A percentile compares a stretch with the other conserved stretches of the same genome.
Evolutionary conservation across 1,140 invertebrate genomes (phyloP).

Genomic region (Cotesia chilonis): DNA sequence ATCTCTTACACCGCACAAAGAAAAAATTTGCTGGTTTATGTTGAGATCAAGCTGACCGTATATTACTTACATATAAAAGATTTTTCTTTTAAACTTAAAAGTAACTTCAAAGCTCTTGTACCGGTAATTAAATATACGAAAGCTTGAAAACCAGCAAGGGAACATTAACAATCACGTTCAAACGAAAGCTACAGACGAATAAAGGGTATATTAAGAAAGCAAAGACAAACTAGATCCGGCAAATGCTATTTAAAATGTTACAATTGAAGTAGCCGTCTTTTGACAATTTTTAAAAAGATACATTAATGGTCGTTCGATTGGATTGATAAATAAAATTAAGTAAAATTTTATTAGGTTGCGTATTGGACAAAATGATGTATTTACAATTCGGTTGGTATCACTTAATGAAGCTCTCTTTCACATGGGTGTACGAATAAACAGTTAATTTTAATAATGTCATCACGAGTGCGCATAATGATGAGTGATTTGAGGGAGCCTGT

Average conservation of each 20-base stretch:
- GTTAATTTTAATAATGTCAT: constrained; percentile 51
- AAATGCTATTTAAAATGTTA: too few relatives aligned
- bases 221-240: neutral
- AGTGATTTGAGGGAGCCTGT: constrained; percentile 44
- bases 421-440: constrained; percentile 42
- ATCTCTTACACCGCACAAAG: neutral
- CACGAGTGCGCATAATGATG: constrained; percentile 47
- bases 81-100: constrained; percentile 1
- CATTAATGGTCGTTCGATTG: neutral
- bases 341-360: neutral
- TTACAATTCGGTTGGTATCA: constrained; percentile 6
- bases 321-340: neutral
- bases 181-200: neutral
- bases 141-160: constrained; percentile 16
- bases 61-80: constrained; percentile 14
- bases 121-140: constrained; percentile 29
- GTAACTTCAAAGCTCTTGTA: constrained; percentile 7
- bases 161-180: constrained; percentile 19
- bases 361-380: neutral
- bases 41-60: constrained; percentile 24
- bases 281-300: neutral
- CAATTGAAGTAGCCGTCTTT: too few relatives aligned
- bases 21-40: constrained; percentile 26
- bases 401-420: constrained; percentile 19
- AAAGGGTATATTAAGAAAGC: neutral